Evolutionary conservation across 1,140 invertebrate genomes (phyloP), one percentile per base, ranked within the genome.

Genomic region (Drosophila rufa): DNA sequence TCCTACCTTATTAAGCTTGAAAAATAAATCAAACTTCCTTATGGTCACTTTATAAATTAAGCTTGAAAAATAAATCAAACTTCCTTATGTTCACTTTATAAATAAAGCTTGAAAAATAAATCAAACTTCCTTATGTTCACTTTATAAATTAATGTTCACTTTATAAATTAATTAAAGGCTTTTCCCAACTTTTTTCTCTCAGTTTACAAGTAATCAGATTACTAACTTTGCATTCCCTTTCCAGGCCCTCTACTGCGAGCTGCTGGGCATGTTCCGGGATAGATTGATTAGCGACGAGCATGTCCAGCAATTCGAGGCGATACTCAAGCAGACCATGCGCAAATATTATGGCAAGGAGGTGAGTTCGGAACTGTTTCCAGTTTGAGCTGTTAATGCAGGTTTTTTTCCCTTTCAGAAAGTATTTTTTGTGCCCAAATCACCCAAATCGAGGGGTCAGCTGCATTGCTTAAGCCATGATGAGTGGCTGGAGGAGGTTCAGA

Each of bases 241-340:
- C 86, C 86, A 96, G 94, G 95, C 95, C 15, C 94, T 97, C 79
- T 93, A 94, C 43, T 95, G 97, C 84, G 98, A 98, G 94, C 95
- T 96, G 6, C 92, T 94, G 27, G 93, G 96, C 74, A 94, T 98
- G 77, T 98, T 98, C 92, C 94, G 94, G 69, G 97, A 98, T 86
- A 95, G 96, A 82, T 93, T 99, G 25, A 94, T 96, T 3, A 94
- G 94, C 38, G 93, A 94, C 27, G 95, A 97, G 22, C 95, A 97
- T 74, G 94, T 94, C 48, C 91, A 93, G 4, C 94, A 95, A 85
- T 97, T 97, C 92, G 95, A 96, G 77, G 89, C 93, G 7, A 95
- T 98, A 68, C 68, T 94, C 91, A 94, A 94, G 67, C 94, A 94
- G 91, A 91, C 93, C 51, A 92, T 96, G 79, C 94, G 94, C 56